Evolutionary conservation across 2,113 vertebrate genomes (phyloP).

Genomic region (Regulus satrapa): DNA sequence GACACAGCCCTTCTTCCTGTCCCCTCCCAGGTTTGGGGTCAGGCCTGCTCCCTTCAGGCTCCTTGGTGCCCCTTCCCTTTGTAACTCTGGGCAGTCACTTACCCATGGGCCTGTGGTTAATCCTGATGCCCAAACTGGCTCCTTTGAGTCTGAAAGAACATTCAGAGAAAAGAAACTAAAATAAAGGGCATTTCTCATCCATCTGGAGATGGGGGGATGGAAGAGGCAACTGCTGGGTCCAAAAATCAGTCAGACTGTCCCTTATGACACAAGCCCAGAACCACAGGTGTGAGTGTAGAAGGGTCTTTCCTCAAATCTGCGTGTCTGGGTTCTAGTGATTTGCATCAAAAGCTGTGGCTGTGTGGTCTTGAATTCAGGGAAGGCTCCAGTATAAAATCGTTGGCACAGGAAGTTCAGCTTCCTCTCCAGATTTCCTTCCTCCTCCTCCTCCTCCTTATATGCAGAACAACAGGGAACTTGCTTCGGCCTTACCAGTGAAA

Average conservation of each 20-base stretch:
- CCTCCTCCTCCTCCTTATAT: slow-evolving; percentile 11
- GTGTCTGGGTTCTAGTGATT: background rate
- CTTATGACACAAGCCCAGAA: background rate
- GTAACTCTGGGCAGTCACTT: background rate
- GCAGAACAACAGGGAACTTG: background rate
- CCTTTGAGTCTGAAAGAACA: background rate
- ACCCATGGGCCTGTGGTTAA: background rate
- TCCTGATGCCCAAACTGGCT: background rate
- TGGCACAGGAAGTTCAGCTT: slow-evolving; percentile 45
- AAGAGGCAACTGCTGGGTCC: background rate
- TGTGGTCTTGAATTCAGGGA: slow-evolving; percentile 27
- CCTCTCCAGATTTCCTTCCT: slow-evolving; percentile 59
- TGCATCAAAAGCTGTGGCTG: background rate
- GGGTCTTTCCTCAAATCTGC: background rate
- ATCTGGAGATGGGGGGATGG: background rate
- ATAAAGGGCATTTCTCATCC: background rate
- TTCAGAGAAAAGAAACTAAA: slow-evolving; percentile 33
- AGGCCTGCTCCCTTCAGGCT: background rate
- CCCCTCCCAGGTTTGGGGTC: background rate
- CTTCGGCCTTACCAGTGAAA: background rate
- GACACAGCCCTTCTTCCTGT: background rate
- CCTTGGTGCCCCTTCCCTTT: background rate
- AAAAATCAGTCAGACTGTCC: background rate
- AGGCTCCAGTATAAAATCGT: slow-evolving; percentile 13
- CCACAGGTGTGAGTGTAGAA: background rate